These are phyloP conservation scores for Protophormia terraenovae DNA, from an alignment of 2,888 invertebrate genomes.

Conservation along the genomic window DNA sequence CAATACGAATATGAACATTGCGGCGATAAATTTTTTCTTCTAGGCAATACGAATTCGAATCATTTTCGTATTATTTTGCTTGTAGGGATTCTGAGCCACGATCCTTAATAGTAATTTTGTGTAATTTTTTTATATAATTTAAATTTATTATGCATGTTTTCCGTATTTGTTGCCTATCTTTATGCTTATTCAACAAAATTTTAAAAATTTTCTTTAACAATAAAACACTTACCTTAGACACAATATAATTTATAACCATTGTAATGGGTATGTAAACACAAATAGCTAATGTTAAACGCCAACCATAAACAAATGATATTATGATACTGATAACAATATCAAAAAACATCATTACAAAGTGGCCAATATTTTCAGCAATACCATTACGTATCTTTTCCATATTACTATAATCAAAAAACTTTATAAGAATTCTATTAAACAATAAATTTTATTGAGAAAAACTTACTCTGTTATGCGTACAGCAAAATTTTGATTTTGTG, in stretches of 20 bases:
- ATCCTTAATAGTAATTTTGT: too few relatives aligned
- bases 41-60: too few relatives aligned
- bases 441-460: constrained; percentile 3
- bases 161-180: too few relatives aligned
- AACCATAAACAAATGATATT: constrained; percentile 91
- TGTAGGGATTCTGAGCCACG: too few relatives aligned
- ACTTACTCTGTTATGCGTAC: constrained; percentile 89
- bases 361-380: constrained; percentile 91
- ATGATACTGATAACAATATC: constrained; percentile 83
- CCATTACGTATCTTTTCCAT: constrained; percentile 91
- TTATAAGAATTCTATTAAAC: not conserved
- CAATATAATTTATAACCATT: constrained; percentile 87
- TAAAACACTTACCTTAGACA: constrained; percentile 85
- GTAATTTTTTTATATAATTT: too few relatives aligned
- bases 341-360: constrained; percentile 84
- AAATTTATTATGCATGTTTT: too few relatives aligned
- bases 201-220: too few relatives aligned
- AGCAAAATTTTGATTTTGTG: constrained; percentile 88
- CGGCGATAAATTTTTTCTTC: too few relatives aligned
- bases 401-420: constrained; percentile 83
- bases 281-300: constrained; percentile 92
- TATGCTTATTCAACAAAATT: too few relatives aligned
- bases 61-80: too few relatives aligned
- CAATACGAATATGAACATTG: too few relatives aligned
- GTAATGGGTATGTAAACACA: constrained; percentile 90